phyloP scores from a whole-genome alignment of 1,140 invertebrate species.

The Hermetia illucens region DNA sequence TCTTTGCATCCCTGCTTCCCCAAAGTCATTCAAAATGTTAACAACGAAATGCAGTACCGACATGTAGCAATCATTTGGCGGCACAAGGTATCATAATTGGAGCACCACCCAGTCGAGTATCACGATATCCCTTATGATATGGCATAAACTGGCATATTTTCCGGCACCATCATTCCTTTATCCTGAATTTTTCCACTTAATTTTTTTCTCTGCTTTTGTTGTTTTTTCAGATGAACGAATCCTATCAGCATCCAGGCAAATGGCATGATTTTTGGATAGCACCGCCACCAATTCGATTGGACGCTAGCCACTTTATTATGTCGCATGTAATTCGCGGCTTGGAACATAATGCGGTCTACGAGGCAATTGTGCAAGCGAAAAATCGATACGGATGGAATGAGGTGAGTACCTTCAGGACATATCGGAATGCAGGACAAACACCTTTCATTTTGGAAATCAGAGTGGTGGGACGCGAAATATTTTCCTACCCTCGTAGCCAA shows the following conservation, averaged over 20 bases:
- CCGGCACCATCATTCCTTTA: slow-evolving; percentile 1
- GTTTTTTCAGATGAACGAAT: slow-evolving; percentile 34
- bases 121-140: too few relatives aligned
- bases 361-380: slow-evolving; percentile 47
- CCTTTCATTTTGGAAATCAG: slow-evolving; percentile 10
- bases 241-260: slow-evolving; percentile 35
- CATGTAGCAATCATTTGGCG: too few relatives aligned
- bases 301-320: slow-evolving; percentile 27
- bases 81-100: too few relatives aligned
- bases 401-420: slow-evolving; percentile 25
- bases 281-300: slow-evolving; percentile 20
- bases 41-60: too few relatives aligned
- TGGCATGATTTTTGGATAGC: slow-evolving; percentile 36
- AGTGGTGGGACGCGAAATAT: too few relatives aligned
- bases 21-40: too few relatives aligned
- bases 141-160: too few relatives aligned
- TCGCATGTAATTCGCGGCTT: slow-evolving; percentile 37
- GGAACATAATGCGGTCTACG: slow-evolving; percentile 43
- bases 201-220: neutral
- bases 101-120: too few relatives aligned
- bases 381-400: slow-evolving; percentile 51
- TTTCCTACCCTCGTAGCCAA: neutral
- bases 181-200: neutral
- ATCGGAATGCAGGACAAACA: too few relatives aligned
- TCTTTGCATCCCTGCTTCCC: too few relatives aligned